Evolutionary conservation across 2,888 invertebrate species (phyloP).

Genomic region (Nowickia ferox): DNA sequence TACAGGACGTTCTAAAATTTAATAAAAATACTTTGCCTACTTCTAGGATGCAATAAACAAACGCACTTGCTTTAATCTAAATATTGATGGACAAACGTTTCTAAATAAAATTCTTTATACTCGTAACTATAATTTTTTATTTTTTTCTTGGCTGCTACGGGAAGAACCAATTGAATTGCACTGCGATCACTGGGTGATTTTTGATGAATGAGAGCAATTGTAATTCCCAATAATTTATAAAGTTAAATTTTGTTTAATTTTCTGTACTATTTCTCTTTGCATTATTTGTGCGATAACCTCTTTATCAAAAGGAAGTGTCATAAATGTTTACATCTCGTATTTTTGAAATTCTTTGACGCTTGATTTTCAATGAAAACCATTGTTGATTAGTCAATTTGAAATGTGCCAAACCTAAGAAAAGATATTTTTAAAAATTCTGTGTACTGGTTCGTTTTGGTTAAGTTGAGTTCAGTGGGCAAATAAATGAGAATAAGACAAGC

Average conservation of each 20-base stretch:
- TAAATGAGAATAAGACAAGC: not conserved
- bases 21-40: conserved; percentile 15
- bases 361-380: conserved; percentile 63
- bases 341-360: conserved; percentile 7
- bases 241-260: conserved; percentile 8
- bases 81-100: not conserved
- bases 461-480: conserved; percentile 31
- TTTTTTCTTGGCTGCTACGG: not conserved
- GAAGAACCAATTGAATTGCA: conserved; percentile 3
- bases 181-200: conserved; percentile 6
- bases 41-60: not conserved
- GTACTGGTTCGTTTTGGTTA: conserved; percentile 22
- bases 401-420: not conserved
- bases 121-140: not conserved
- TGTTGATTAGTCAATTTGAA: conserved; percentile 55
- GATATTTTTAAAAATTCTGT: conserved; percentile 1
- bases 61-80: no score
- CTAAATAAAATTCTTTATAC: not conserved
- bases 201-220: conserved; percentile 49
- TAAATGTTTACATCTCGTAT: conserved; percentile 17
- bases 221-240: conserved; percentile 24
- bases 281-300: conserved; percentile 63
- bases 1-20: not conserved
- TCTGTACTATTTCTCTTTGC: conserved; percentile 8
- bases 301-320: conserved; percentile 64